Percentiles rank a stretch among this genome's conserved stretches.
Evolutionary conservation across 2,888 invertebrate species (phyloP).

Genomic region (Sialis fuliginosa): DNA sequence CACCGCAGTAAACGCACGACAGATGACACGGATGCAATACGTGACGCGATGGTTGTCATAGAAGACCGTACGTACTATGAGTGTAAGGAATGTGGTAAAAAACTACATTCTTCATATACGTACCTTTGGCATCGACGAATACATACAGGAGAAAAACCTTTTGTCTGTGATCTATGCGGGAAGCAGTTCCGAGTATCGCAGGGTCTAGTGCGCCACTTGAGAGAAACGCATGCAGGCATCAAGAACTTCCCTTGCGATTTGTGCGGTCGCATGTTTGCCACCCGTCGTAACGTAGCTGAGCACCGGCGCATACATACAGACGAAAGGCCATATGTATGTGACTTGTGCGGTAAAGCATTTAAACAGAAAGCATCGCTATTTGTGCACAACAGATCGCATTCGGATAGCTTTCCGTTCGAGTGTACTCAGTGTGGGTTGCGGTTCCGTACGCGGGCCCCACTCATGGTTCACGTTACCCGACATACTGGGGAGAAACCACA

Average conservation of each 20-base stretch:
- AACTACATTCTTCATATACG: constrained; percentile 39
- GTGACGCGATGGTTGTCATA: constrained; percentile 18
- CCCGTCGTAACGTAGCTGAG: constrained; percentile 38
- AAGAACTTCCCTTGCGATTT: constrained; percentile 38
- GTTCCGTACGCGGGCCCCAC: constrained; percentile 37
- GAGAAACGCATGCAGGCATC: constrained; percentile 41
- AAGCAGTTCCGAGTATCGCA: constrained; percentile 46
- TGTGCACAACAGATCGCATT: constrained; percentile 41
- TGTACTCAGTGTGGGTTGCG: constrained; percentile 41
- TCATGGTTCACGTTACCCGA: constrained; percentile 35
- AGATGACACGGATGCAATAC: constrained; percentile 24
- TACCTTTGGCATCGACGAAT: constrained; percentile 42
- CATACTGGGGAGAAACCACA: constrained; percentile 45
- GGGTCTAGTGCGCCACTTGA: constrained; percentile 40
- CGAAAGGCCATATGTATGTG: constrained; percentile 36
- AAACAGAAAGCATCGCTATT: constrained; percentile 46
- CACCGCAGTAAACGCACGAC: constrained; percentile 15
- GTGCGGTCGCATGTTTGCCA: constrained; percentile 38
- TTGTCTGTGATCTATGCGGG: constrained; percentile 46
- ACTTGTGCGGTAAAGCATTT: constrained; percentile 41
- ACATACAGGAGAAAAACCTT: constrained; percentile 46
- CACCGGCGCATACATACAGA: constrained; percentile 41
- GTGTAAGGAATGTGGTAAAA: constrained; percentile 38
- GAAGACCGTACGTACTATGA: constrained; percentile 35
- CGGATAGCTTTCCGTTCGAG: constrained; percentile 31